Conservation (phyloP, 2,888 invertebrate species). For the Caenorhabditis drosophilae region DNA sequence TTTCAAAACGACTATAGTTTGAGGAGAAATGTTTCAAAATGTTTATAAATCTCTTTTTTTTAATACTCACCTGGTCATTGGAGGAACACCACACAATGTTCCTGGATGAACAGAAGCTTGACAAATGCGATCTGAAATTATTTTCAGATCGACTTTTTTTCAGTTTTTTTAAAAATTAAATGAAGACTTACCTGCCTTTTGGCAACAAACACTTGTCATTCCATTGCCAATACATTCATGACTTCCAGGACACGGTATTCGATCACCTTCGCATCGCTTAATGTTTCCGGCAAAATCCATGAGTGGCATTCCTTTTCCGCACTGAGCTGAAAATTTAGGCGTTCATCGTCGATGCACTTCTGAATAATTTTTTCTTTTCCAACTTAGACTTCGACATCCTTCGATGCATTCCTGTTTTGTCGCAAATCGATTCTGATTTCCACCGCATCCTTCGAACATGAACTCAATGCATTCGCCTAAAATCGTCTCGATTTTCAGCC, state of each 20-base stretch:
- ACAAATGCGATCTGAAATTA: conserved; percentile 40
- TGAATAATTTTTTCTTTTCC: no score
- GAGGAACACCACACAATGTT: conserved; percentile 47
- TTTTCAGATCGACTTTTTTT: no score
- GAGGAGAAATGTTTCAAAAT: not conserved
- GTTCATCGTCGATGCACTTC: not conserved
- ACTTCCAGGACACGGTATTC: conserved; percentile 53
- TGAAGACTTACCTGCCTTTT: conserved; percentile 53
- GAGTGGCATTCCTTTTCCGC: conserved; percentile 56
- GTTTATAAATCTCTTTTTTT: not conserved
- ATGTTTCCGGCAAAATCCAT: conserved; percentile 63
- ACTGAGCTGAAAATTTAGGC: conserved; percentile 40
- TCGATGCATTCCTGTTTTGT: conserved; percentile 51
- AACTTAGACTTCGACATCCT: conserved; percentile 54
- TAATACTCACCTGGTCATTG: conserved; percentile 34
- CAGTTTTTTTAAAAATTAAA: not conserved
- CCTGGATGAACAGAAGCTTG: conserved; percentile 48
- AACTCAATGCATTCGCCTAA: conserved; percentile 56
- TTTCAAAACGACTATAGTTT: not conserved
- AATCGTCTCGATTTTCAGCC: no score
- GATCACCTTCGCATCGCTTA: conserved; percentile 55
- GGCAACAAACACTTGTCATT: conserved; percentile 54
- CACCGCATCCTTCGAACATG: conserved; percentile 60
- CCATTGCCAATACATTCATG: conserved; percentile 53
- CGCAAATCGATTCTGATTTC: conserved; percentile 56